Evolutionary conservation across 2,888 invertebrate species (phyloP), one percentile per base, ranked within the genome.

Genomic region (Cenopis cana): DNA sequence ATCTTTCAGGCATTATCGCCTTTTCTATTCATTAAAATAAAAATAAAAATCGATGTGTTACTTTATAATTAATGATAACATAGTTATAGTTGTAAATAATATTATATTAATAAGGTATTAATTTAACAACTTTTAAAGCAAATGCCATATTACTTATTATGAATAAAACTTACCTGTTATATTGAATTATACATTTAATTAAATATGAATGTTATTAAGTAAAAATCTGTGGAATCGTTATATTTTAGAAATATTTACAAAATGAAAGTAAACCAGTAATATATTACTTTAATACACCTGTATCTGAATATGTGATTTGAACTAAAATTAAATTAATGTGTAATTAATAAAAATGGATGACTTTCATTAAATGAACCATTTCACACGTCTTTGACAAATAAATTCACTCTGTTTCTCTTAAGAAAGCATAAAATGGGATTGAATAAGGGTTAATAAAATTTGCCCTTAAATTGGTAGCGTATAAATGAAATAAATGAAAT

Each of bases 111-210:
- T 76, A 73, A 81, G 79, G 81, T 74, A 68, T 41, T 72, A 72
- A 73, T 68, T 70, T 75, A 68, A 61, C 71, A 79, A 81, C 83
- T 87, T 85, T 84, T 81, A 82, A 82, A 79, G 82, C 83, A 84
- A 90, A 89, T 91, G 93, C 93, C 93, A 93, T 93, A 93, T 93
- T 93, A 93, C 82, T 81, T 84, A 85, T 84, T 81, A 73, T 69
- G 62, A 70, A 33, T 66, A 70, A 59, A 59, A 70, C 65, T 86
- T 83, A 85, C 78, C 72, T 79, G 76, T 66, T 65, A 68, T 41
- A 70, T 49, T 70, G 59, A 59, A 59, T 55, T 56, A 38, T 38
- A 55, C 24, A 55, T 61, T 55, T 33, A 41, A 46, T 54, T 20
- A 49, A 55, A 38, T 38, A 49, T 17, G 14, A 57, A 50, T 49